Base-by-base conservation (phyloP, 2,888 invertebrate genomes). In the Eupsilia transversa region DNA sequence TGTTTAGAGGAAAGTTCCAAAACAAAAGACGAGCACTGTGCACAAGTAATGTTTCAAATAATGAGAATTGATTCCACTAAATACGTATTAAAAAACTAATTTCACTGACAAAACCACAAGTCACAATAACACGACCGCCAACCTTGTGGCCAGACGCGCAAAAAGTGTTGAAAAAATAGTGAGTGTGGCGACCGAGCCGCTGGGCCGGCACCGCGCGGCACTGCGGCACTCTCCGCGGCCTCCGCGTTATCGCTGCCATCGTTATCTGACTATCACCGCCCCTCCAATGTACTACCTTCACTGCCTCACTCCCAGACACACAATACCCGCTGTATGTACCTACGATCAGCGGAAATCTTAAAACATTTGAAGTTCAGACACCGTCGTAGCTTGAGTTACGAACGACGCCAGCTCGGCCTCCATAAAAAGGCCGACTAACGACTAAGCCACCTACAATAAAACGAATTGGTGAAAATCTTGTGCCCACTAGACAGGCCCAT, bases 211-310 rank as follows among this genome's bases (percentile, higher is more conserved):
- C 82, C 85, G 74, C 73, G 57, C 70, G 84, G 78, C 84, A 85
- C 75, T 86, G 87, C 81, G 81, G 72, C 82, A 86, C 80, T 86
- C 86, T 85, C 73, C 77, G 89, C 90, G 92, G 91, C 92, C 92
- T 93, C 91, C 85, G 79, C 84, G 83, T 95, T 96, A 95, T 95
- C 95, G 93, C 89, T 72, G 77, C 83, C 91, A 88, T 91, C 94
- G 94, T 93, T 95, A 95, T 95, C 95, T 92, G 90, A 85, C 90
- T 91, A 94, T 93, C 92, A 90, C 92, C 90, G 88, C 93, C 92
- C 94, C 94, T 87, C 93, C 92, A 88, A 80, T 41, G 65, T 80
- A 85, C 80, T 86, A 91, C 93, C 88, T 91, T 92, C 91, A 91
- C 91, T 92, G 87, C 78, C 71, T 82, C 80, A 84, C 76, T 83